Evolutionary conservation across 2,797 vertebrate genomes (phyloP).

Genomic region (Naso thynnoides): DNA sequence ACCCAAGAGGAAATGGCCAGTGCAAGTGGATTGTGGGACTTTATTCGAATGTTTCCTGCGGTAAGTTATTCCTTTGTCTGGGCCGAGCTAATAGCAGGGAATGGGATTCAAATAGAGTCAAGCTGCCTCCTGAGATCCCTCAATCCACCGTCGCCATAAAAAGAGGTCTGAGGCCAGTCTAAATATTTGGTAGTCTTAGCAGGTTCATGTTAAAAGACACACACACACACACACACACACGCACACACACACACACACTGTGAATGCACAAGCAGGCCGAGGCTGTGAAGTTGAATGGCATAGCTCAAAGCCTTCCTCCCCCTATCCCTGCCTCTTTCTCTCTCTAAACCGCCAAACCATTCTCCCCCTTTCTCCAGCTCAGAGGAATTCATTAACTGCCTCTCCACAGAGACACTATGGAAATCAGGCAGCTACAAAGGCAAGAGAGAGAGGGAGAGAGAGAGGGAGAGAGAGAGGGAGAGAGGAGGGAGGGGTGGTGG

Average conservation of each 20-base stretch:
- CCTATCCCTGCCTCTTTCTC: conserved; percentile 80
- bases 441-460: conserved; percentile 90
- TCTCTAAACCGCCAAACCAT: conserved; percentile 88
- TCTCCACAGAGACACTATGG: conserved; percentile 97
- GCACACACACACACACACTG: conserved; percentile 58
- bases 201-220: conserved; percentile 90
- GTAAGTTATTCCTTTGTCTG: conserved; percentile 86
- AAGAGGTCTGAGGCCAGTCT: conserved; percentile 84
- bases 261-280: conserved; percentile 96
- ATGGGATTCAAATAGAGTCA: conserved; percentile 86
- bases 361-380: conserved; percentile 95
- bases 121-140: conserved; percentile 85
- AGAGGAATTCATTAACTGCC: conserved; percentile 98
- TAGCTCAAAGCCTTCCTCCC: conserved; percentile 93
- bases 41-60: conserved; percentile 80
- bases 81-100: conserved; percentile 80
- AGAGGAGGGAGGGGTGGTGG: conserved; percentile 52
- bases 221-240: conserved; percentile 50
- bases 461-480: conserved; percentile 67
- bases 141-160: conserved; percentile 80
- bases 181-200: conserved; percentile 90
- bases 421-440: conserved; percentile 96
- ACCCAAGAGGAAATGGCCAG: conserved; percentile 71
- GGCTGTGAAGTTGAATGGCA: conserved; percentile 98
- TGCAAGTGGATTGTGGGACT: conserved; percentile 77